These are phyloP conservation scores for Megaceryle maxima DNA, from an alignment of 2,113 vertebrate genomes.

Conservation along the genomic window DNA sequence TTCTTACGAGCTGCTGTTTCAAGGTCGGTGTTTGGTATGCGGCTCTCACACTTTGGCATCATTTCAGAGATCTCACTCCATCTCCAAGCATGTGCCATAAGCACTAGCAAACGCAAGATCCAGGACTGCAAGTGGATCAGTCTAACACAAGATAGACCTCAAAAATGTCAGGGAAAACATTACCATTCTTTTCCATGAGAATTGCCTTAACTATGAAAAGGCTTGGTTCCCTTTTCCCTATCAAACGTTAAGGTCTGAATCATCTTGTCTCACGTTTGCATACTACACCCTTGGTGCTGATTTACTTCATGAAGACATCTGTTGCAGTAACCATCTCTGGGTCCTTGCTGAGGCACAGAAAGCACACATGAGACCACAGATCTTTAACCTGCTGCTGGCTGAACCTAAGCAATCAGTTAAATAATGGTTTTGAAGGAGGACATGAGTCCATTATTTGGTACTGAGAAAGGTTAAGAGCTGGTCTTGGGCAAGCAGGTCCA, in stretches of 20 bases:
- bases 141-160: not conserved
- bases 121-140: not conserved
- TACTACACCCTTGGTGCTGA: not conserved
- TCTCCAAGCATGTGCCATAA: not conserved
- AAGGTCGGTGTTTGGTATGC: not conserved
- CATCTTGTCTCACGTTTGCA: not conserved
- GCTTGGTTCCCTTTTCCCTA: not conserved
- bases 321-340: not conserved
- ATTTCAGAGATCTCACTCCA: not conserved
- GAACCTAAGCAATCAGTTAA: not conserved
- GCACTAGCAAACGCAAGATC: not conserved
- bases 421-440: not conserved
- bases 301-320: not conserved
- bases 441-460: accelerated
- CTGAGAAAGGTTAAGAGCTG: not conserved
- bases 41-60: not conserved
- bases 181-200: not conserved
- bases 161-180: not conserved
- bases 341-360: not conserved
- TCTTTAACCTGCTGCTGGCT: not conserved
- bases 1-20: not conserved
- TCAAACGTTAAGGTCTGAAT: not conserved
- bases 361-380: not conserved
- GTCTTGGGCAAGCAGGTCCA: not conserved
- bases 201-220: not conserved